Evolutionary conservation across 2,113 vertebrate species (phyloP).

Genomic region (Tachysurus fulvidraco): DNA sequence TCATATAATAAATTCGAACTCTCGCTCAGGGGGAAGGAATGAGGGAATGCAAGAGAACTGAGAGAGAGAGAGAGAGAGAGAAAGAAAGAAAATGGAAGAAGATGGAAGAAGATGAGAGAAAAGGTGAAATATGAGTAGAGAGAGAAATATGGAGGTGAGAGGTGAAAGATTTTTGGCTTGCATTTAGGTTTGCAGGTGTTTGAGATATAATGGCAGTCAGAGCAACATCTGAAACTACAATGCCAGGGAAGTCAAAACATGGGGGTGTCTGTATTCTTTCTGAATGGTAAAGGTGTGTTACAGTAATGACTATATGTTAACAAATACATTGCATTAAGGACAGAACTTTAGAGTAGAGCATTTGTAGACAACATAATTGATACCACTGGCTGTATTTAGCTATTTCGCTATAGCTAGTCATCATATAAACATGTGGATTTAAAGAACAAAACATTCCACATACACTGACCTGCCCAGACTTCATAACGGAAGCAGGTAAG

Average conservation of each 20-base stretch:
- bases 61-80: slow-evolving; percentile 15
- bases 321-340: not conserved
- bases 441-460: not conserved
- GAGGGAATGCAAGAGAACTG: slow-evolving; percentile 15
- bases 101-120: slow-evolving; percentile 4
- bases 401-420: not conserved
- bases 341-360: not conserved
- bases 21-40: slow-evolving; percentile 25
- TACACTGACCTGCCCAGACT: slow-evolving; percentile 31
- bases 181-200: slow-evolving; percentile 16
- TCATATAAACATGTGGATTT: not conserved
- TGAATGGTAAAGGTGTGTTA: not conserved
- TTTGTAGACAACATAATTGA: not conserved
- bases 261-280: not conserved
- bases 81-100: slow-evolving; percentile 12
- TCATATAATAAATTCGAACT: slow-evolving; percentile 52
- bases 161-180: slow-evolving; percentile 44
- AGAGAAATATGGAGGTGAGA: slow-evolving; percentile 26
- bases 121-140: slow-evolving; percentile 14
- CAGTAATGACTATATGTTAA: not conserved
- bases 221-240: not conserved
- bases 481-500: slow-evolving; percentile 37
- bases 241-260: slow-evolving; percentile 4
- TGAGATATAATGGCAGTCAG: slow-evolving; percentile 2
- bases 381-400: not conserved